Evolutionary conservation across 2,888 invertebrate species (phyloP).

Genomic region (Scrobipalpa atriplicella): DNA sequence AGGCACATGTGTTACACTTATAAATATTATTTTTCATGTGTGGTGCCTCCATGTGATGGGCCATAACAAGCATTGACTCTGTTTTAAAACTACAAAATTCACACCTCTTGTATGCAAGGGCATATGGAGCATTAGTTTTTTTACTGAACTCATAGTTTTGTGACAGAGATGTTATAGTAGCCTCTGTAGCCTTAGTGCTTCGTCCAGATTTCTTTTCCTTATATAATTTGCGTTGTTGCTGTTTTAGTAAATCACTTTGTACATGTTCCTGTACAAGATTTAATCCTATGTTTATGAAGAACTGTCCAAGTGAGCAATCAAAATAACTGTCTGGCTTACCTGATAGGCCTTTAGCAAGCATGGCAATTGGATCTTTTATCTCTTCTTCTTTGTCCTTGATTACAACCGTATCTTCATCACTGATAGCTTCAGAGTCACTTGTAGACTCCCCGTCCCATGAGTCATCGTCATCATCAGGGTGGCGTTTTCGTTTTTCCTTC

Average conservation of each 20-base stretch:
- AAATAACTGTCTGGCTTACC: slow-evolving; percentile 88
- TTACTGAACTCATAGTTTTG: slow-evolving; percentile 94
- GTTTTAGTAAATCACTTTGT: slow-evolving; percentile 93
- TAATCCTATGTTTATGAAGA: slow-evolving; percentile 95
- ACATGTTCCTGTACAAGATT: slow-evolving; percentile 97
- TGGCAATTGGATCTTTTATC: slow-evolving; percentile 72
- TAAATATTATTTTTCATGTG: slow-evolving; percentile 95
- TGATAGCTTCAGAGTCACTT: slow-evolving; percentile 74
- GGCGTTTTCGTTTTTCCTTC: slow-evolving; percentile 59
- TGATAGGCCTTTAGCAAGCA: slow-evolving; percentile 68
- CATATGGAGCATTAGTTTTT: slow-evolving; percentile 93
- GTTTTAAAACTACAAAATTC: slow-evolving; percentile 96
- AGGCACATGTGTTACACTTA: slow-evolving; percentile 93
- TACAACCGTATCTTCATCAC: slow-evolving; percentile 76
- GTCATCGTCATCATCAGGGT: slow-evolving; percentile 80
- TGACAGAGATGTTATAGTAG: slow-evolving; percentile 92
- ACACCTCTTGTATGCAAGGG: slow-evolving; percentile 91
- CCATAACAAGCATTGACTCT: slow-evolving; percentile 93
- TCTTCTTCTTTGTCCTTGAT: slow-evolving; percentile 83
- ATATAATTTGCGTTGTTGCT: slow-evolving; percentile 94
- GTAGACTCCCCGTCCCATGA: slow-evolving; percentile 84
- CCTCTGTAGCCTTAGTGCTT: slow-evolving; percentile 87
- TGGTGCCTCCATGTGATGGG: slow-evolving; percentile 95
- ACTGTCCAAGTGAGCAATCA: slow-evolving; percentile 94
- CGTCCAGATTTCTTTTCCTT: slow-evolving; percentile 85